Evolutionary conservation across 2,797 vertebrate species (phyloP).

Genomic region (Lates japonicus): DNA sequence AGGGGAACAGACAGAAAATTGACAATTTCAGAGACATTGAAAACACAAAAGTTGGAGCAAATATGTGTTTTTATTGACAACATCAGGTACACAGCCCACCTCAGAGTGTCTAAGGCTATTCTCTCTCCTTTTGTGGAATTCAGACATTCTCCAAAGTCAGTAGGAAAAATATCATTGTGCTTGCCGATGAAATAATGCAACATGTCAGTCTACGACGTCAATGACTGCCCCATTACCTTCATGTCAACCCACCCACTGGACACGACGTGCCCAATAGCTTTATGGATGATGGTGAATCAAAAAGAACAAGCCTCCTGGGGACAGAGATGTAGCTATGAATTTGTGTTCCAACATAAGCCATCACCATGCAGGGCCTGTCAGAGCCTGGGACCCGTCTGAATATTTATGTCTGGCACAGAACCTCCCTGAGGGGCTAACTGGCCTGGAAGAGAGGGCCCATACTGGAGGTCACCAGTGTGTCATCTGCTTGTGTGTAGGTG

Average conservation of each 20-base stretch:
- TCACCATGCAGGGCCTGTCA: constrained; percentile 63
- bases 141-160: constrained; percentile 18
- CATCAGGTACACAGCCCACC: neutral
- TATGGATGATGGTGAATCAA: constrained; percentile 49
- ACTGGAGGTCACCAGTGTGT: constrained; percentile 67
- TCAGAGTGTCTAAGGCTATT: neutral
- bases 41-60: no score
- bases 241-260: neutral
- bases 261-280: constrained; percentile 26
- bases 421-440: constrained; percentile 59
- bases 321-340: constrained; percentile 58
- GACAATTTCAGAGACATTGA: neutral
- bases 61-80: neutral
- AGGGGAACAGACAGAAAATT: neutral
- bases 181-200: constrained; percentile 31
- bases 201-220: constrained; percentile 35
- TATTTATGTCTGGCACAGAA: constrained; percentile 69
- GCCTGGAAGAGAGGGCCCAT: constrained; percentile 43
- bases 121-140: constrained; percentile 6
- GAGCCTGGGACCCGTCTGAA: constrained; percentile 56
- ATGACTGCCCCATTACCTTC: constrained; percentile 25
- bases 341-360: constrained; percentile 63
- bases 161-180: constrained; percentile 21
- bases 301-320: constrained; percentile 38
- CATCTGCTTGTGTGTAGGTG: constrained; percentile 20